A percentile compares a stretch with the other conserved stretches of the same genome.
phyloP scores from a whole-genome alignment of 2,113 vertebrate genomes.

The Ptyas mucosa region DNA sequence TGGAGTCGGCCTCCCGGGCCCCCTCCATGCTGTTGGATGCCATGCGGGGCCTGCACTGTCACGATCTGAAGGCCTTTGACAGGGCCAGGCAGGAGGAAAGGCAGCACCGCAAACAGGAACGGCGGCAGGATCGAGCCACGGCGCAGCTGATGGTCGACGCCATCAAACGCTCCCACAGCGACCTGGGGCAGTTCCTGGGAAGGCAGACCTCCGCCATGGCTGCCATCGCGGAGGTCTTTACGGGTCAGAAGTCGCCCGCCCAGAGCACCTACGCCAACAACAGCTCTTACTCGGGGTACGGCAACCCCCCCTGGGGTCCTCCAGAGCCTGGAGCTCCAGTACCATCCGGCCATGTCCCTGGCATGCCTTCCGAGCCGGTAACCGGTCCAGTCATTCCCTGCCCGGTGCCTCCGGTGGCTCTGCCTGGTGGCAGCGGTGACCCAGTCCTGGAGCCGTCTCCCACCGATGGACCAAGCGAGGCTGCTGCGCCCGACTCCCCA shows the following conservation, averaged over 20 bases:
- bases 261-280: neutral
- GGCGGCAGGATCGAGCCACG: conserved; percentile 8
- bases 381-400: neutral
- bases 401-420: neutral
- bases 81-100: conserved; percentile 16
- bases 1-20: conserved; percentile 10
- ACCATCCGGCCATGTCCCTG: neutral
- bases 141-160: conserved; percentile 10
- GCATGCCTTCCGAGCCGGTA: neutral
- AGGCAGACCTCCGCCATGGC: conserved; percentile 14
- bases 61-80: conserved; percentile 29
- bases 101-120: conserved; percentile 17
- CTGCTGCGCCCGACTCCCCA: neutral
- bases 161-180: neutral
- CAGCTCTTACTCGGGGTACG: neutral
- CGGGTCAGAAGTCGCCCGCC: neutral
- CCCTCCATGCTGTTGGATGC: conserved; percentile 18
- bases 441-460: neutral
- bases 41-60: conserved; percentile 21
- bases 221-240: neutral
- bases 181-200: conserved; percentile 19
- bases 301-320: neutral
- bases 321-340: neutral
- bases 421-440: neutral
- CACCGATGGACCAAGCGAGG: neutral